Conservation (phyloP, 2,113 vertebrate species). For the Myotis yumanensis region DNA sequence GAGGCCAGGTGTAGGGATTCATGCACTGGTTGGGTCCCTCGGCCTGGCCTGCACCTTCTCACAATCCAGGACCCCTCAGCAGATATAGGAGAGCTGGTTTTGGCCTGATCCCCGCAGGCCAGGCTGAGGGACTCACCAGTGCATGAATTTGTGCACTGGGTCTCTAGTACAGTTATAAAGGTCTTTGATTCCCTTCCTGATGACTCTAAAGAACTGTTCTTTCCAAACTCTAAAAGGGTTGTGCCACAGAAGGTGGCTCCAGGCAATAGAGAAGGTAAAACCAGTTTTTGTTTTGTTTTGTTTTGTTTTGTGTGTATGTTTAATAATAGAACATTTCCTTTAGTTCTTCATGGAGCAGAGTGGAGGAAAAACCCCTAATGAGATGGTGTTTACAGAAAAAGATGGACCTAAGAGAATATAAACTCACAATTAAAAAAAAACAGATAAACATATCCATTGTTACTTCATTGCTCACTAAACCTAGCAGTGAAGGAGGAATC, state of each 20-base stretch:
- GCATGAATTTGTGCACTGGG: too few species aligned
- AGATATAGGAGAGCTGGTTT: too few species aligned
- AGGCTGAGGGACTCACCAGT: too few species aligned
- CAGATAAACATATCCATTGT: neutral
- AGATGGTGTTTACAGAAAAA: neutral
- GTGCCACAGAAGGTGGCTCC: neutral
- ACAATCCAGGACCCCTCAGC: too few species aligned
- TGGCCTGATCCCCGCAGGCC: too few species aligned
- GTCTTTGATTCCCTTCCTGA: neutral
- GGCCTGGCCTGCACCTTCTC: too few species aligned
- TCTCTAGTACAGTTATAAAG: neutral
- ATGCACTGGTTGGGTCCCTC: too few species aligned
- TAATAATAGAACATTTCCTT: neutral
- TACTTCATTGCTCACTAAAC: neutral
- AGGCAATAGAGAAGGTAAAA: neutral
- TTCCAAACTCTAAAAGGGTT: neutral
- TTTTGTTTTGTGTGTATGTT: neutral
- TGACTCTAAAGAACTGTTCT: neutral
- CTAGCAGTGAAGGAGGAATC: neutral
- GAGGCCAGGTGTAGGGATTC: too few species aligned
- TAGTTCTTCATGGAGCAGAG: neutral
- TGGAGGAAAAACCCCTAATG: neutral
- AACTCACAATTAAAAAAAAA: neutral
- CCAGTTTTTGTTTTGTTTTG: neutral
- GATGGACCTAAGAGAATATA: neutral